Evolutionary conservation across 2,113 vertebrate genomes (phyloP).

Genomic region (Python bivittatus): DNA sequence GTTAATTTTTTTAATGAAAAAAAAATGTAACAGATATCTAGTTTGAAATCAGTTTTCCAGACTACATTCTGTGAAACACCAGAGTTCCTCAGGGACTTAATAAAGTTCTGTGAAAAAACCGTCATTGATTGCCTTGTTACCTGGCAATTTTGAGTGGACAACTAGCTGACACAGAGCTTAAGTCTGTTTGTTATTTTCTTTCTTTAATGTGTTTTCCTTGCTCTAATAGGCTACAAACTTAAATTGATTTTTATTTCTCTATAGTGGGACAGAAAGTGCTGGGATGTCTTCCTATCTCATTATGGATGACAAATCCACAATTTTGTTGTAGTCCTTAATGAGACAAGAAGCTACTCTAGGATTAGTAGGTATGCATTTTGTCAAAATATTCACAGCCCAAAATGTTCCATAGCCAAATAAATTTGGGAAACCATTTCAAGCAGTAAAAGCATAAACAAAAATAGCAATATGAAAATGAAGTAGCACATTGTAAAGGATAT

Average conservation of each 20-base stretch:
- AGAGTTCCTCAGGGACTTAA: neutral
- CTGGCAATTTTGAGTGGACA: neutral
- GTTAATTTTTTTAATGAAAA: neutral
- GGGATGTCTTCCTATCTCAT: neutral
- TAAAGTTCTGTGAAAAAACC: neutral
- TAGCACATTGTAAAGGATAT: neutral
- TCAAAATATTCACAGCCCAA: neutral
- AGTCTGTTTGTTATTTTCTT: neutral
- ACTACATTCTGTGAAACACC: neutral
- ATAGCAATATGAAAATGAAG: neutral
- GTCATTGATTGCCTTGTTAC: neutral
- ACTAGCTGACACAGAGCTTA: neutral
- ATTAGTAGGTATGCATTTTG: neutral
- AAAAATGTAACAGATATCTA: neutral
- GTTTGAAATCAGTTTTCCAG: neutral
- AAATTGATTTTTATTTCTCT: neutral
- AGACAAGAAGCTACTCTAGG: neutral
- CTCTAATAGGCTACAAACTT: neutral
- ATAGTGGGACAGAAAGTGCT: neutral
- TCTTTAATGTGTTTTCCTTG: neutral
- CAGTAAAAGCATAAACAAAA: neutral
- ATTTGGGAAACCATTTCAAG: neutral
- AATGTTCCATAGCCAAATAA: neutral
- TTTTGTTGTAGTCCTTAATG: neutral
- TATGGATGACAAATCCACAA: neutral